phyloP scores from a whole-genome alignment of 53 echinoderm and acorn worm genomes.

The Apostichopus leukothele region DNA sequence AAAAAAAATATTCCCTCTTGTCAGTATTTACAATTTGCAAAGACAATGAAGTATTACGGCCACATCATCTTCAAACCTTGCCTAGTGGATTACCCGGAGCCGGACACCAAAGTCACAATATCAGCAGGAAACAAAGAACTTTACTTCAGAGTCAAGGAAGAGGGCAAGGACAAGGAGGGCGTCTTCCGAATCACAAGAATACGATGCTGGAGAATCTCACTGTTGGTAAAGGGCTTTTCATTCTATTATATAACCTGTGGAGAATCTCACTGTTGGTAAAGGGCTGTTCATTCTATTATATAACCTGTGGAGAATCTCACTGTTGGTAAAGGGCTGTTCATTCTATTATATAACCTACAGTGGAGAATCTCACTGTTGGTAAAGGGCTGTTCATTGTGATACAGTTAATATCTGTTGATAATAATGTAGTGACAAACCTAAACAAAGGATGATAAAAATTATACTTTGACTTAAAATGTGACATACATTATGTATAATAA shows the following conservation, averaged over 20 bases:
- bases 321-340: too few relatives aligned
- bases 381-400: background rate
- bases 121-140: slow-evolving; percentile 87
- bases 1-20: too few relatives aligned
- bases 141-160: slow-evolving; percentile 68
- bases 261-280: too few relatives aligned
- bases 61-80: slow-evolving; percentile 87
- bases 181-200: slow-evolving; percentile 89
- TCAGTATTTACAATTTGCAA: slow-evolving; percentile 84
- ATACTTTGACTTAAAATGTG: too few relatives aligned
- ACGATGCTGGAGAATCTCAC: slow-evolving; percentile 95
- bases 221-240: slow-evolving; percentile 27
- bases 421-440: too few relatives aligned
- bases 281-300: too few relatives aligned
- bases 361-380: slow-evolving; percentile 87
- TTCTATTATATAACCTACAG: too few relatives aligned
- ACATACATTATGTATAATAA: too few relatives aligned
- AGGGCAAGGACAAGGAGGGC: slow-evolving; percentile 77
- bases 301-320: too few relatives aligned
- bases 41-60: slow-evolving; percentile 91
- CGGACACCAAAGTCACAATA: slow-evolving; percentile 70
- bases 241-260: too few relatives aligned
- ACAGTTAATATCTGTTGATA: too few relatives aligned
- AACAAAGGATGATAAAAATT: too few relatives aligned
- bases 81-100: slow-evolving; percentile 74